phyloP scores from a whole-genome alignment of 2,797 vertebrate species.

The Artibeus jamaicensis region DNA sequence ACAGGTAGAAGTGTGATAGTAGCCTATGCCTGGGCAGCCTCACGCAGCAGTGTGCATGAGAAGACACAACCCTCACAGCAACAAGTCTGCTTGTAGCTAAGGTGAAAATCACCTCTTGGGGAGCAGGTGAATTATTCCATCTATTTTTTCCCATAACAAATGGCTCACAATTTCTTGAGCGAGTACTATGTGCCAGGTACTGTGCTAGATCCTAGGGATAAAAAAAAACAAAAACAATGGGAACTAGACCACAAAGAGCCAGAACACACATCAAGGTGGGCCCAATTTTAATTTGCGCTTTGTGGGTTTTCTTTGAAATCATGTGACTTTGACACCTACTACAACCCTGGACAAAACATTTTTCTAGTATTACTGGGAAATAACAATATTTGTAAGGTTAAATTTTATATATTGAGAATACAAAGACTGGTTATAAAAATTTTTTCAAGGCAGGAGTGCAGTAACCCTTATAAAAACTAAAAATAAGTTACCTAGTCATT shows the following conservation, averaged over 20 bases:
- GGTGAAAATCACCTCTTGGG: not conserved
- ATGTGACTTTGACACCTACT: not conserved
- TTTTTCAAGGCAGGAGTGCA: not conserved
- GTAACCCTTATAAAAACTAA: not conserved
- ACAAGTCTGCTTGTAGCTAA: not conserved
- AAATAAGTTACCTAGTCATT: not conserved
- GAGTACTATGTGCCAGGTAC: not conserved
- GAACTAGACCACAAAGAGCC: not conserved
- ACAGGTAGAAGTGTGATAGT: not conserved
- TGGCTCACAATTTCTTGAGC: not conserved
- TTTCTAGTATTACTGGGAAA: not conserved
- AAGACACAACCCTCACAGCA: not conserved
- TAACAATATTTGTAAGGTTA: not conserved
- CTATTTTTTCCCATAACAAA: not conserved
- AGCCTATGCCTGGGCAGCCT: not conserved
- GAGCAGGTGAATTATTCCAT: not conserved
- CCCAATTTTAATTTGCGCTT: not conserved
- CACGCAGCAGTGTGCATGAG: not conserved
- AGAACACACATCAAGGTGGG: not conserved
- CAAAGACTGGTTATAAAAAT: not conserved
- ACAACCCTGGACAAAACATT: not conserved
- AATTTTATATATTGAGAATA: conserved; percentile 13
- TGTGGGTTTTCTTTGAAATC: not conserved
- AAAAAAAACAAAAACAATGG: not conserved
- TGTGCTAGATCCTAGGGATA: not conserved